Conservation (phyloP, 2,888 invertebrate genomes). For the Eupithecia centaureata region DNA sequence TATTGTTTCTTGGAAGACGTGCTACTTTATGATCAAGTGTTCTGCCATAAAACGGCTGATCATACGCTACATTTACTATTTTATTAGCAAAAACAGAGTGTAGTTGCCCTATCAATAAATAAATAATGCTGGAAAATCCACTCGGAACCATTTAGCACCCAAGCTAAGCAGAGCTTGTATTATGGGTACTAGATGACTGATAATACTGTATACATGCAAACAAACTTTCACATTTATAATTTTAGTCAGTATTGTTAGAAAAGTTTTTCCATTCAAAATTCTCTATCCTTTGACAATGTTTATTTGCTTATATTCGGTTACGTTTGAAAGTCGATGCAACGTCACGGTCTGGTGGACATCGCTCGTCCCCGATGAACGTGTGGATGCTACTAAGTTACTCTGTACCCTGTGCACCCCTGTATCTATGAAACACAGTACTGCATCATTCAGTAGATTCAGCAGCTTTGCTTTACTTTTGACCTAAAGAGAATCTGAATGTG, state of each 20-base stretch:
- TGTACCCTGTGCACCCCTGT: slow-evolving; percentile 21
- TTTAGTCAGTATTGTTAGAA: too few species aligned
- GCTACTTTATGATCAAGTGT: neutral
- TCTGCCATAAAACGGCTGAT: too few species aligned
- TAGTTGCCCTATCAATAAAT: too few species aligned
- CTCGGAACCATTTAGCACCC: too few species aligned
- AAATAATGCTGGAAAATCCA: too few species aligned
- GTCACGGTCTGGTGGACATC: slow-evolving; percentile 74
- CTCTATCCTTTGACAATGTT: neutral
- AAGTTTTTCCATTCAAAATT: neutral
- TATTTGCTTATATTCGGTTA: slow-evolving; percentile 47
- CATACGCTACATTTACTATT: too few species aligned
- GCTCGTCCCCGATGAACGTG: slow-evolving; percentile 63
- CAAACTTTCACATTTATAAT: too few species aligned
- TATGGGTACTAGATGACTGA: too few species aligned
- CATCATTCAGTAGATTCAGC: slow-evolving; percentile 17
- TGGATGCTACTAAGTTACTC: slow-evolving; percentile 68
- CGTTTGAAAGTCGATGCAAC: slow-evolving; percentile 65
- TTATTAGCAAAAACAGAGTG: too few species aligned
- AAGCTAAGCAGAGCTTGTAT: too few species aligned
- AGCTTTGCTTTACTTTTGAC: neutral
- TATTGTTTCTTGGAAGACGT: slow-evolving; percentile 35
- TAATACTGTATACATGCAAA: too few species aligned
- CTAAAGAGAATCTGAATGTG: neutral
- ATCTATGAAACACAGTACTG: slow-evolving; percentile 6